phyloP scores from a whole-genome alignment of 2,797 vertebrate species.

The Dendrocincla tyrannina region DNA sequence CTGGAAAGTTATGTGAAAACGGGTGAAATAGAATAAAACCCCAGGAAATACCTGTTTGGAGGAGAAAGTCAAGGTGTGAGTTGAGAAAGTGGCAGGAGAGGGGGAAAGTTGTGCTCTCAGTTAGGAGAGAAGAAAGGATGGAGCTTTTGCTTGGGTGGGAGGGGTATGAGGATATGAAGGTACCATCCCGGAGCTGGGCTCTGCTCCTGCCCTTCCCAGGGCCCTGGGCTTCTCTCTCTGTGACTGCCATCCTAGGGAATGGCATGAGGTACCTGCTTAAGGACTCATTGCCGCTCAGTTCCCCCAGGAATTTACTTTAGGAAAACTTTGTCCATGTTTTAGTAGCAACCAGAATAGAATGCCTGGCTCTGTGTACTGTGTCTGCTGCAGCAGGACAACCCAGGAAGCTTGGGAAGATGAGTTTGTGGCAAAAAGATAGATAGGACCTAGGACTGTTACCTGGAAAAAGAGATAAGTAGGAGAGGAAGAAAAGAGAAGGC shows the following conservation, averaged over 20 bases:
- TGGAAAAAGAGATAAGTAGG: background rate
- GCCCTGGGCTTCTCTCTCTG: background rate
- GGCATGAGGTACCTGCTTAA: background rate
- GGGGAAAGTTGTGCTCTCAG: background rate
- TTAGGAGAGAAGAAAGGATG: conserved; percentile 28
- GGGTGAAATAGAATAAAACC: background rate
- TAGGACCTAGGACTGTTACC: background rate
- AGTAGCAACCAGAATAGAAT: background rate
- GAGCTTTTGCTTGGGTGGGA: conserved; percentile 13
- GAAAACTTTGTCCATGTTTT: background rate
- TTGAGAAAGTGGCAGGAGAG: background rate
- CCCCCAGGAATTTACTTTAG: background rate
- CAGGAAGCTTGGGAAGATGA: background rate
- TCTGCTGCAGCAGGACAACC: background rate
- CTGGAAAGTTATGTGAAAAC: background rate
- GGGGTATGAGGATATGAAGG: background rate
- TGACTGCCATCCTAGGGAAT: background rate
- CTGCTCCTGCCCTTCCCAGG: background rate
- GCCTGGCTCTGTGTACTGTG: background rate
- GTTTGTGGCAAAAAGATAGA: background rate
- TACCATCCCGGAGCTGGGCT: background rate
- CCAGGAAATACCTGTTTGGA: background rate
- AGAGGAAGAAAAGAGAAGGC: background rate
- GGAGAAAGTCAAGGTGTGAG: background rate
- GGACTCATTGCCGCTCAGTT: background rate